phyloP scores from a whole-genome alignment of 2,888 invertebrate species.

The Macrophya annulata region DNA sequence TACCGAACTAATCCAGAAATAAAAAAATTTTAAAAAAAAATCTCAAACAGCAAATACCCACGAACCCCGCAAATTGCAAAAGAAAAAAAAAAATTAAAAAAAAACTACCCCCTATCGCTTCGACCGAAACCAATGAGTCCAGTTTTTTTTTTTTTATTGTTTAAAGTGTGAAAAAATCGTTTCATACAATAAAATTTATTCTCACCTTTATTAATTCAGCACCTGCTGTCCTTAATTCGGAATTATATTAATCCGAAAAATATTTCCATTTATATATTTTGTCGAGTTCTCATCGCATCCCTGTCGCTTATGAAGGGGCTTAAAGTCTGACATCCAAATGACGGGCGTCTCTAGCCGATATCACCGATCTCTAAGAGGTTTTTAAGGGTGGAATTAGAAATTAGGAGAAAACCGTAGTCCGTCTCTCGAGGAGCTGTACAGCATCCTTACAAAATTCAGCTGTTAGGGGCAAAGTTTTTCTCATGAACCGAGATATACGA shows the following conservation, averaged over 20 bases:
- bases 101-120: background rate
- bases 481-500: background rate
- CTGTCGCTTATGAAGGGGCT: background rate
- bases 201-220: background rate
- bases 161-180: background rate
- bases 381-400: constrained; percentile 44
- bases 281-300: background rate
- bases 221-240: background rate
- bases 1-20: background rate
- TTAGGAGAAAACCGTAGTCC: background rate
- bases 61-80: background rate
- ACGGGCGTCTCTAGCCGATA: background rate
- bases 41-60: background rate
- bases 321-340: constrained; percentile 39
- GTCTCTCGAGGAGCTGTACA: background rate
- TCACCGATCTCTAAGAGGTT: constrained; percentile 22
- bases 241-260: background rate
- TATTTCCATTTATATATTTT: background rate
- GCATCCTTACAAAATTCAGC: background rate
- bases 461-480: background rate
- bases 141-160: background rate
- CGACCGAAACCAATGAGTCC: background rate
- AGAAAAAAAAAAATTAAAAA: background rate
- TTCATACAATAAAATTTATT: constrained; percentile 10
- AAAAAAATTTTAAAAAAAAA: background rate